Base-by-base conservation (phyloP, 92 coral and sea anemone species). In the Epizoanthus fatuus region DNA sequence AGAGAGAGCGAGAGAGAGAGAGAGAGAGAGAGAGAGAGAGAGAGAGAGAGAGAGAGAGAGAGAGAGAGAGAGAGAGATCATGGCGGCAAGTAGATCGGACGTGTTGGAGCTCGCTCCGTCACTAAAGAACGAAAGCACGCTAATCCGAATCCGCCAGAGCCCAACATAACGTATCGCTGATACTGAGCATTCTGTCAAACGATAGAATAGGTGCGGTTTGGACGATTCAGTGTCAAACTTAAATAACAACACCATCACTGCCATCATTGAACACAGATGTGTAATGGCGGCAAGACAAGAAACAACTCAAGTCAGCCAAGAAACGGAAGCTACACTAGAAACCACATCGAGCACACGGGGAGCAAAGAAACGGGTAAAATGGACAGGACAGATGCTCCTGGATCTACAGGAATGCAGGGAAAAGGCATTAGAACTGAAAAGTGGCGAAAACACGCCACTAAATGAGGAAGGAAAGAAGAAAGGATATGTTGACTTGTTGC, bases 271-370 rank as follows among this genome's bases (percentile, higher is more conserved):
- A n/a, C 67, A 20, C 67, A 8, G 37, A 62, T 7, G 37, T 7
- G 67, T 62, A n/a, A 62, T 62, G 67, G 67, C 67, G 13, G 67
- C 22, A 25, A 17, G 35, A 60, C 65, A 62, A 22, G 67, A 62
- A 62, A 20, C 14, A 12, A 20, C 22, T 11, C 0, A 42, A 42
- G 45, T 2, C 5, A 42, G 7, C 45, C 45, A 42, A 42, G 45
- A 42, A 42, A 42, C 45, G 45, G 67, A 60, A 20, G 32, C 11
- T n/a, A 59, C 13, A 22, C 7, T 7, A 60, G 65, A 17, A 20
- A 60, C 0, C 9, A 11, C 38, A 62, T 2, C 45, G 7, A 42
- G 45, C 7, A 42, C 45, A 42, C 45, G 2, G 7, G 45, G 45
- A 42, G 45, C 45, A 42, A 42, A 42, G 45, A 42, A 42, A 42